Evolutionary conservation across 2,888 invertebrate genomes (phyloP).

Genomic region (Gisinianus flammeolus): DNA sequence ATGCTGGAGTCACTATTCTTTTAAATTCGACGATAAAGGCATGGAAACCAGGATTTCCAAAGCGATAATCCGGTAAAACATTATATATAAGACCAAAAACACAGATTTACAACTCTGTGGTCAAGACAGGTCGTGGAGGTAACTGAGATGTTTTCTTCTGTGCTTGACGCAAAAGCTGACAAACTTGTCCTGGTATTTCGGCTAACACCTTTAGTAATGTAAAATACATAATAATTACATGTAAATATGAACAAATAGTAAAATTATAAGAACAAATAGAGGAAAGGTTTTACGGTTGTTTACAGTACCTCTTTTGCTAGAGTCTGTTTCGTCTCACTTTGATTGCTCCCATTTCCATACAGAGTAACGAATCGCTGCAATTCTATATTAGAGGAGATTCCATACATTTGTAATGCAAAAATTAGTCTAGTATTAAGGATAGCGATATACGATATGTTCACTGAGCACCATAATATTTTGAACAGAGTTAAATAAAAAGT

Average conservation of each 20-base stretch:
- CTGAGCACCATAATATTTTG: neutral
- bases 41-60: too few species aligned
- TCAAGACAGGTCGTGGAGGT: constrained; percentile 22
- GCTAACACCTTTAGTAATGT: too few species aligned
- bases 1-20: too few species aligned
- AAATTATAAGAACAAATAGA: too few species aligned
- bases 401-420: neutral
- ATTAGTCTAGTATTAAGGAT: neutral
- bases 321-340: constrained; percentile 52
- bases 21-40: too few species aligned
- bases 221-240: too few species aligned
- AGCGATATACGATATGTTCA: neutral
- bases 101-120: constrained; percentile 21
- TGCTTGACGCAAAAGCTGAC: constrained; percentile 63
- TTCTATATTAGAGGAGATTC: constrained; percentile 42
- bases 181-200: constrained; percentile 67
- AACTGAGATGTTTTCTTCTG: neutral
- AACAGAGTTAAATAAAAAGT: neutral
- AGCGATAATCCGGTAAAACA: too few species aligned
- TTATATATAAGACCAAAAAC: too few species aligned
- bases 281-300: too few species aligned
- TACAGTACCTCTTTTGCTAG: constrained; percentile 68
- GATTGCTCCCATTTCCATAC: constrained; percentile 52
- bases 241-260: too few species aligned
- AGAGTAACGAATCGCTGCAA: constrained; percentile 54